A percentile compares a stretch with the other conserved stretches of the same genome.
Conservation (phyloP, 1,140 invertebrate species). For the Capitella teleta region DNA sequence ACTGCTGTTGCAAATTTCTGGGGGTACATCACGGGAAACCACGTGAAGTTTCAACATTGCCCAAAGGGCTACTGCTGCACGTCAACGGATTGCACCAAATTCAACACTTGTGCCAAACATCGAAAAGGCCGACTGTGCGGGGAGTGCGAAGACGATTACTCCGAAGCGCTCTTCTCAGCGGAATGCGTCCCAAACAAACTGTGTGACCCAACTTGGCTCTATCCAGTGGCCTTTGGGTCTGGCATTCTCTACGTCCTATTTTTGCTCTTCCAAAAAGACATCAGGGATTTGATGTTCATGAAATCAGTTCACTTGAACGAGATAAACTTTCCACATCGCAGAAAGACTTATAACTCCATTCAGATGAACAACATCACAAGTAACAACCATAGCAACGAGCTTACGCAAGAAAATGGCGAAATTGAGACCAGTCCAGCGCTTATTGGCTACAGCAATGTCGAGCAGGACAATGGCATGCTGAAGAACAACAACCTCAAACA, state of each 20-base stretch:
- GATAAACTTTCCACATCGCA: neutral
- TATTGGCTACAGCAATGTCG: neutral
- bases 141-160: conserved; percentile 6
- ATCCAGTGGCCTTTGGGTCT: conserved; percentile 5
- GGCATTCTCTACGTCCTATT: conserved; percentile 9
- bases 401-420: neutral
- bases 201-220: conserved; percentile 9
- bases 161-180: conserved; percentile 11
- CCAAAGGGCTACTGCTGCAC: conserved; percentile 11
- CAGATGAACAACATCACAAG: neutral
- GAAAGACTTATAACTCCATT: neutral
- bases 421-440: neutral
- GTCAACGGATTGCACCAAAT: conserved; percentile 2
- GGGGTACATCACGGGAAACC: conserved; percentile 7
- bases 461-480: neutral
- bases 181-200: conserved; percentile 2
- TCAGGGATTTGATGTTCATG: conserved; percentile 9
- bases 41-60: conserved; percentile 10
- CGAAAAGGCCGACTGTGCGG: conserved; percentile 2
- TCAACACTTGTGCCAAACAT: conserved; percentile 7
- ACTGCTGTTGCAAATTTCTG: conserved; percentile 11
- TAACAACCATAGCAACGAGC: neutral
- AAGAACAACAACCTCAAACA: conserved; percentile 5
- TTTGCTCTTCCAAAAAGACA: conserved; percentile 12
- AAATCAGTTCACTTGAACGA: neutral